Percentiles rank a stretch among this genome's conserved stretches.
Evolutionary conservation across 2,797 vertebrate species (phyloP).

Genomic region (Carapus acus): DNA sequence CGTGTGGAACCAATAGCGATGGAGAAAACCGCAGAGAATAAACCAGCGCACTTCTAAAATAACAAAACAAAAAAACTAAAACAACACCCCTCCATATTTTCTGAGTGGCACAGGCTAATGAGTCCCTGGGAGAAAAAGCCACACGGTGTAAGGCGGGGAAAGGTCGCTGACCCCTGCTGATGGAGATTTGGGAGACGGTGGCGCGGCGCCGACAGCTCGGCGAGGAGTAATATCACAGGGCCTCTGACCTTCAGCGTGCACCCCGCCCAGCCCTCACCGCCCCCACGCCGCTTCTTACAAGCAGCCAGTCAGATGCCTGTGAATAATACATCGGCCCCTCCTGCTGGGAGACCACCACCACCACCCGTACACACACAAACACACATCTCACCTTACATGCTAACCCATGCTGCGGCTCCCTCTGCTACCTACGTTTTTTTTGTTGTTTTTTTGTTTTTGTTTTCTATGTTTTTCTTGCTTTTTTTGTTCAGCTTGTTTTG

Average conservation of each 20-base stretch:
- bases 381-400: conserved; percentile 15
- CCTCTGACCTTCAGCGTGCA: conserved; percentile 65
- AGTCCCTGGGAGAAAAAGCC: conserved; percentile 34
- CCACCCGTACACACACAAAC: conserved; percentile 50
- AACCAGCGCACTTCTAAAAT: too few species aligned
- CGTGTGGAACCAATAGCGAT: too few species aligned
- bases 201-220: conserved; percentile 50
- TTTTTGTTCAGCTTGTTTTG: too few species aligned
- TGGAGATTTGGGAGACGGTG: conserved; percentile 34
- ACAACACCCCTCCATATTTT: not conserved
- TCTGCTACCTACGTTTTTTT: too few species aligned
- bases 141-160: conserved; percentile 28
- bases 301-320: conserved; percentile 51
- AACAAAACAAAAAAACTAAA: not conserved
- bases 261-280: not conserved
- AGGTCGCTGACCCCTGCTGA: conserved; percentile 55
- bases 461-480: too few species aligned
- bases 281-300: conserved; percentile 40
- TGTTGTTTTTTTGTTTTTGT: too few species aligned
- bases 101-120: conserved; percentile 43
- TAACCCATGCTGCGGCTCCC: conserved; percentile 35
- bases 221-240: conserved; percentile 43
- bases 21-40: too few species aligned
- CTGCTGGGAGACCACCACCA: conserved; percentile 47
- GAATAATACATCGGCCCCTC: conserved; percentile 67